Percentiles rank a stretch among this genome's conserved stretches.
phyloP scores from a whole-genome alignment of 1,140 invertebrate species.

The Drosophila arizonae region DNA sequence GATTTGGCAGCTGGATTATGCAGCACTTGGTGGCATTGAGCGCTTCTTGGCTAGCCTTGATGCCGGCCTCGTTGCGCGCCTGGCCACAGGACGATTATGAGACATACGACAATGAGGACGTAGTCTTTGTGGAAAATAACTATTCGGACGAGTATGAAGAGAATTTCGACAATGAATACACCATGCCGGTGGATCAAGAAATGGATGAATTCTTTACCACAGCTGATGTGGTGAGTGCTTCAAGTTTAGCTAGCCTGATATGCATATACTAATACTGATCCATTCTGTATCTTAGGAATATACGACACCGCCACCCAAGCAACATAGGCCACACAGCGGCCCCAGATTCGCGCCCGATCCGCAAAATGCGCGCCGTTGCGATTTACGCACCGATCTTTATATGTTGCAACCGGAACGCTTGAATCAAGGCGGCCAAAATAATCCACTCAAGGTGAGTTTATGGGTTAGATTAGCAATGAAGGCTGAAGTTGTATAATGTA shows the following conservation, averaged over 20 bases:
- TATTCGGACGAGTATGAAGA: conserved; percentile 82
- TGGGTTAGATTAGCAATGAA: too few species aligned
- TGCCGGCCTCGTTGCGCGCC: conserved; percentile 66
- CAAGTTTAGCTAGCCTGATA: not conserved
- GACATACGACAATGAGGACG: conserved; percentile 76
- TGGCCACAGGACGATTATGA: conserved; percentile 81
- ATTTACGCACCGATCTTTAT: conserved; percentile 94
- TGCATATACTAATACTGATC: not conserved
- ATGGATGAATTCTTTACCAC: conserved; percentile 80
- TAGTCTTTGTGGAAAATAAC: conserved; percentile 71
- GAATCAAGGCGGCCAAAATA: conserved; percentile 89
- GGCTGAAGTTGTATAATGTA: too few species aligned
- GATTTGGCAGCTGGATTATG: conserved; percentile 68
- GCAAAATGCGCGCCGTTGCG: conserved; percentile 88
- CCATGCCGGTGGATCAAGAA: conserved; percentile 71
- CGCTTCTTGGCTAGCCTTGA: conserved; percentile 70
- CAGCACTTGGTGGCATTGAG: conserved; percentile 71
- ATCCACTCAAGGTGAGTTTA: conserved; percentile 85
- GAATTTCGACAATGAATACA: conserved; percentile 67
- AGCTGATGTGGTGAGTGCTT: conserved; percentile 63
- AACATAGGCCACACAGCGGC: conserved; percentile 82
- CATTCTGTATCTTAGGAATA: conserved; percentile 55
- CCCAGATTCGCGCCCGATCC: conserved; percentile 84
- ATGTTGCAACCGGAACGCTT: conserved; percentile 91
- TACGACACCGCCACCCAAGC: conserved; percentile 74